These are phyloP conservation scores for Periparus ater DNA, from an alignment of 2,797 vertebrate species.

Conservation along the genomic window DNA sequence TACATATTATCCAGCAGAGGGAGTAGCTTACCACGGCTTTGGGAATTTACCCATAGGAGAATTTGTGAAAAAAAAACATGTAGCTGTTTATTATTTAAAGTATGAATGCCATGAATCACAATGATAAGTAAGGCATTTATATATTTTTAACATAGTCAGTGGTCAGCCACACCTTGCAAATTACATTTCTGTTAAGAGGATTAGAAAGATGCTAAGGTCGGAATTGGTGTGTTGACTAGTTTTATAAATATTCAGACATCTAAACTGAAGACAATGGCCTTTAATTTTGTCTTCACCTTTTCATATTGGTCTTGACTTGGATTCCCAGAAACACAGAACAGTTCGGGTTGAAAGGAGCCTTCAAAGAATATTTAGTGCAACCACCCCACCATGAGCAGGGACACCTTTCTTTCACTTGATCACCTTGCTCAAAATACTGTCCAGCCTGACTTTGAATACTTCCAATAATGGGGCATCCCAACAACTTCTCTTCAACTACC, in stretches of 20 bases:
- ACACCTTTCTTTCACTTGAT: not conserved
- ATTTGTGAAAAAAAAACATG: not conserved
- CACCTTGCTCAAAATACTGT: not conserved
- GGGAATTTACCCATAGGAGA: not conserved
- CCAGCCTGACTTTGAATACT: not conserved
- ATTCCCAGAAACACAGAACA: not conserved
- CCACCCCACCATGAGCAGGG: not conserved
- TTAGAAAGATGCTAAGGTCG: not conserved
- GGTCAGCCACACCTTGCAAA: not conserved
- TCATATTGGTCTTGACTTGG: not conserved
- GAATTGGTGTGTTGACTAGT: not conserved
- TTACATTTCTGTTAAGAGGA: not conserved
- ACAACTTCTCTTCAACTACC: not conserved
- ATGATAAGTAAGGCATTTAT: not conserved
- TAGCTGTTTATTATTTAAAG: not conserved
- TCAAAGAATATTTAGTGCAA: not conserved
- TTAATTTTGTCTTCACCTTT: not conserved
- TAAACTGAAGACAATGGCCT: not conserved
- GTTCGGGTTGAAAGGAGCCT: not conserved
- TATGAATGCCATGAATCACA: not conserved
- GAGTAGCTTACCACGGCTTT: not conserved
- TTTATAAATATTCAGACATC: not conserved
- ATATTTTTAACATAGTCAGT: not conserved
- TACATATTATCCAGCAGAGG: constrained; percentile 67
- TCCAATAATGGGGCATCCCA: not conserved